These are phyloP conservation scores for Vidua macroura DNA, from an alignment of 2,113 vertebrate genomes.

Conservation along the genomic window DNA sequence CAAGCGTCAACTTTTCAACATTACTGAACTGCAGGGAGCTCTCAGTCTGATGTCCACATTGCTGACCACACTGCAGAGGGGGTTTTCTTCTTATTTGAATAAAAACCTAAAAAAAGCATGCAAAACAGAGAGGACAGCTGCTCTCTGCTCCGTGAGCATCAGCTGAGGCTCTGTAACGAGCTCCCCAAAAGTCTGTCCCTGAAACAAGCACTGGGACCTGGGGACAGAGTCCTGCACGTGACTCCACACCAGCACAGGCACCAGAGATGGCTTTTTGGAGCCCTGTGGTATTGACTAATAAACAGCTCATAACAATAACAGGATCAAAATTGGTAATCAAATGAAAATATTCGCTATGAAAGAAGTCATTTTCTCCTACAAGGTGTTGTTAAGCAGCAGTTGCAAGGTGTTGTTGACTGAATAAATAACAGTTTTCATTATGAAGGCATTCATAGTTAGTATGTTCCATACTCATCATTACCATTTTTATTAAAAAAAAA, in stretches of 20 bases:
- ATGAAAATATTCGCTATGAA: not conserved
- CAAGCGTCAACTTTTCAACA: not conserved
- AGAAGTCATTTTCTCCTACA: not conserved
- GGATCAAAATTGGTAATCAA: not conserved
- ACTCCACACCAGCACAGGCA: not conserved
- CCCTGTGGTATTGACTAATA: not conserved
- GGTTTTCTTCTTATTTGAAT: not conserved
- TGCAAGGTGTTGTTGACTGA: not conserved
- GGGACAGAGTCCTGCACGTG: accelerated
- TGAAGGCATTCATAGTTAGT: not conserved
- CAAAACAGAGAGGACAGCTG: not conserved
- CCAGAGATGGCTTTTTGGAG: not conserved
- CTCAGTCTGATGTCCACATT: not conserved
- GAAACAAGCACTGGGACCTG: not conserved
- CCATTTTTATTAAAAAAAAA: not conserved
- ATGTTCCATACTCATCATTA: not conserved
- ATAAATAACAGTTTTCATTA: not conserved
- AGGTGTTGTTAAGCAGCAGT: not conserved
- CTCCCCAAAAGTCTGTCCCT: not conserved
- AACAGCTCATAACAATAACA: not conserved
- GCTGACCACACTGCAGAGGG: not conserved
- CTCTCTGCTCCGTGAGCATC: not conserved
- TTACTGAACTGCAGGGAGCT: not conserved
- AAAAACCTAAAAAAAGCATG: not conserved
- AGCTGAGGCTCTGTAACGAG: not conserved